Evolutionary conservation across 1,140 invertebrate species (phyloP), one percentile per base, ranked within the genome.

Genomic region (Trichoplusia ni): DNA sequence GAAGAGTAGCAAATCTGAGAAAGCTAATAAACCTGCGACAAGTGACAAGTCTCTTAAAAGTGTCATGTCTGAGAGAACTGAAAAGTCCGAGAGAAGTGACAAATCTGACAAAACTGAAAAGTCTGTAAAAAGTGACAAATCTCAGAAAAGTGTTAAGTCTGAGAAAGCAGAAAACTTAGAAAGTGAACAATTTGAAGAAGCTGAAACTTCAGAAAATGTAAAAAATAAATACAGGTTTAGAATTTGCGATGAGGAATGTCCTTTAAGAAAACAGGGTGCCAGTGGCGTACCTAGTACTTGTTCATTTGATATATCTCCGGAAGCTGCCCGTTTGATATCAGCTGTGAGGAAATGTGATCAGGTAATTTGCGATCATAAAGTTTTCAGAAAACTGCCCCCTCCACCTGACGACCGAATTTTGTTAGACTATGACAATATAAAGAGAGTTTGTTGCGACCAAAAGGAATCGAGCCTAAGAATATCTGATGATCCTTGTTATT

Each of bases 401-500:
- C 58, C 72, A 31, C 71, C 69, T 9, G 81, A 85, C 62, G 71
- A 81, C 13, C 63, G 75, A 9, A 71, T 83, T 58, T 44, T 81
- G 18, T 19, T 90, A 63, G 71, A 90, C 64, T 46, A 85, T 35
- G 58, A 54, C 16, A 75, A 69, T 62, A 4, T 77, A 11, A 54
- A 75, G 25, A 68, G 47, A 18, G 51, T 73, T 31, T 85, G 84
- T 70, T 90, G 85, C 64, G 59, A 74, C 25, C 46, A 16, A 79
- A 77, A 31, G 75, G 70, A 33, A 67, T 88, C n/a, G 73, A 37
- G 44, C 76, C 80, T 7, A 78, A 83, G 27, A 67, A 74, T 81
- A 60, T 62, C 82, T 31, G 79, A 71, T 2, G 69, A 84, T 63
- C 79, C 80, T 46, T 90, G 88, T 75, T 86, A 70, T 67, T 90